Evolutionary conservation across 2,113 vertebrate genomes (phyloP).

Genomic region (Lonchura striata): DNA sequence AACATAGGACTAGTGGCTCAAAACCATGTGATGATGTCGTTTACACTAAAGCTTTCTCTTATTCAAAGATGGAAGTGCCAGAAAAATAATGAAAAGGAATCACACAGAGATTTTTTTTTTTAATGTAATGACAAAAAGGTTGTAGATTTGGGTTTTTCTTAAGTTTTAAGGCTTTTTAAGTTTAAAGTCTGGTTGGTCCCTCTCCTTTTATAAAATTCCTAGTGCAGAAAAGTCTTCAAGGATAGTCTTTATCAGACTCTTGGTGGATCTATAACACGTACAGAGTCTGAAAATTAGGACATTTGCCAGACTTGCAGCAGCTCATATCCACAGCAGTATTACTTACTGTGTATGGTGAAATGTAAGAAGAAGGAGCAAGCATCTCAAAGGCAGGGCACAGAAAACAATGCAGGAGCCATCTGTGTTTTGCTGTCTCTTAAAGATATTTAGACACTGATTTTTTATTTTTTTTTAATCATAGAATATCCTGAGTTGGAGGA

Average conservation of each 20-base stretch:
- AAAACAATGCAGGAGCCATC: not conserved
- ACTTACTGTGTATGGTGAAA: not conserved
- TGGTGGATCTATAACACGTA: not conserved
- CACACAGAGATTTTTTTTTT: not conserved
- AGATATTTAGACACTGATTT: not conserved
- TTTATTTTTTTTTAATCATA: not conserved
- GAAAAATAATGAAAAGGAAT: not conserved
- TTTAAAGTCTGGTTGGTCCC: not conserved
- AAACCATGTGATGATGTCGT: not conserved
- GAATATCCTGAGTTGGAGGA: not conserved
- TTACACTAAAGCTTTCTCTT: not conserved
- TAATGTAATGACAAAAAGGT: not conserved
- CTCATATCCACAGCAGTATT: not conserved
- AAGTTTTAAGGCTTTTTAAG: not conserved
- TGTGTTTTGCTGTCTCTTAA: not conserved
- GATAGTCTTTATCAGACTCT: not conserved
- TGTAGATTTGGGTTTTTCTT: not conserved
- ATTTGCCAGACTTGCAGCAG: not conserved
- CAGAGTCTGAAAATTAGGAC: not conserved
- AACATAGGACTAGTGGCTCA: not conserved
- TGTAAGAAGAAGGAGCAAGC: not conserved
- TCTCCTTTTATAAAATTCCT: not conserved
- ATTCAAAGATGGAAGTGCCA: not conserved
- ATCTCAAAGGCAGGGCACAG: not conserved
- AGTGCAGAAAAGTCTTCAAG: not conserved